Conservation (phyloP, 92 coral and sea anemone genomes). For the Zoanthus sociatus region DNA sequence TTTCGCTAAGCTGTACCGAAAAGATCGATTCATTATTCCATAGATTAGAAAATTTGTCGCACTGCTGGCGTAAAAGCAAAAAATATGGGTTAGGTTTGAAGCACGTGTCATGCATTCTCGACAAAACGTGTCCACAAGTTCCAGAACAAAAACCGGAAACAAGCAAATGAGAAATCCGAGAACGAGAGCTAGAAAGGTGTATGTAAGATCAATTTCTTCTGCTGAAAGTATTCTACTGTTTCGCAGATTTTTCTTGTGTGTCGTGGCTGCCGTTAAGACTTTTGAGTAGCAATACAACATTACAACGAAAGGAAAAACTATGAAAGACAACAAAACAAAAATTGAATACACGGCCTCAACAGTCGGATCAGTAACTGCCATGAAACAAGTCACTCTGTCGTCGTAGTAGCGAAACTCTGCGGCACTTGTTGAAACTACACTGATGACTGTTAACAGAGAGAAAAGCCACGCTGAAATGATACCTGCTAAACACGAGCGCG, state of each 20-base stretch:
- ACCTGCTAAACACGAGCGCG: not conserved
- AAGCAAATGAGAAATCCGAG: not conserved
- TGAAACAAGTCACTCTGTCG: slow-evolving; percentile 34
- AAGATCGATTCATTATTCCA: slow-evolving; percentile 30
- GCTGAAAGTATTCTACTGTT: not conserved
- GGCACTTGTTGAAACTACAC: not conserved
- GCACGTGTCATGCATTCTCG: slow-evolving; percentile 34
- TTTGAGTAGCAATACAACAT: slow-evolving; percentile 26
- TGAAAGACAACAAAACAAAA: slow-evolving; percentile 11
- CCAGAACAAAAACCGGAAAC: slow-evolving; percentile 33
- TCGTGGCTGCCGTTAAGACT: slow-evolving; percentile 2
- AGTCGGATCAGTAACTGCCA: not conserved
- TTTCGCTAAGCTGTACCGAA: not conserved
- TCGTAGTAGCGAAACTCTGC: slow-evolving; percentile 37
- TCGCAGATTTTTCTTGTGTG: slow-evolving; percentile 17
- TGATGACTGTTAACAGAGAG: not conserved
- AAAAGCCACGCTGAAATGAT: slow-evolving; percentile 6
- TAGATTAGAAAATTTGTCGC: slow-evolving; percentile 30
- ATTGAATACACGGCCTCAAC: slow-evolving; percentile 30
- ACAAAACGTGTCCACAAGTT: slow-evolving; percentile 26
- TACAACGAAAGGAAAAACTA: slow-evolving; percentile 9
- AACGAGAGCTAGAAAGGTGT: slow-evolving; percentile 27
- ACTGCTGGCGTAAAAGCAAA: slow-evolving; percentile 32
- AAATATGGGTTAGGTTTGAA: slow-evolving; percentile 11
- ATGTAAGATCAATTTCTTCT: slow-evolving; percentile 5